Evolutionary conservation across 2,113 vertebrate genomes (phyloP).

Genomic region (Ramphastos sulfuratus): DNA sequence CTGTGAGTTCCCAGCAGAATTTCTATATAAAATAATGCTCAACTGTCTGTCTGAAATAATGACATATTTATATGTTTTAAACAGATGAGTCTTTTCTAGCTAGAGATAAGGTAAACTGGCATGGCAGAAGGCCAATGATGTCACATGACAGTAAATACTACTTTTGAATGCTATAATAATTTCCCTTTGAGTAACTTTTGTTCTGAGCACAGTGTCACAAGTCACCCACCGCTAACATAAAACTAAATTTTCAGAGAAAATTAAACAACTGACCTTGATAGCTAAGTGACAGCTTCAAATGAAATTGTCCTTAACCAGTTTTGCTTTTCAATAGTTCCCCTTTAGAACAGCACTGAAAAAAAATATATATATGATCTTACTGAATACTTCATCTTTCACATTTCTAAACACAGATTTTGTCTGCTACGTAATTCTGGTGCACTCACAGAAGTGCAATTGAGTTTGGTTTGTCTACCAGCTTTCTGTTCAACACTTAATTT

Average conservation of each 20-base stretch:
- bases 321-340: neutral
- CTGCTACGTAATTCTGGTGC: neutral
- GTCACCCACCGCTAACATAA: neutral
- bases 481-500: neutral
- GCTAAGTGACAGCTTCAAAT: neutral
- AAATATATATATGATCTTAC: neutral
- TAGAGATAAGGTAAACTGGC: neutral
- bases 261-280: neutral
- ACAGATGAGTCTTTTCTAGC: neutral
- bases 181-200: neutral
- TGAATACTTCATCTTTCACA: neutral
- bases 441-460: neutral
- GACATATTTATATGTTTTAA: neutral
- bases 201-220: neutral
- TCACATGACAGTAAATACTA: neutral
- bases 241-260: neutral
- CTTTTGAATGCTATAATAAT: neutral
- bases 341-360: neutral
- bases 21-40: neutral
- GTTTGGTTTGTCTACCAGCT: neutral
- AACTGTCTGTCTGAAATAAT: neutral
- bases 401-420: neutral
- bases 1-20: neutral
- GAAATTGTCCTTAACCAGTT: neutral
- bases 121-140: fast-evolving